Evolutionary conservation across 1,140 invertebrate genomes (phyloP).

Genomic region (Leptestheria dahalacensis): DNA sequence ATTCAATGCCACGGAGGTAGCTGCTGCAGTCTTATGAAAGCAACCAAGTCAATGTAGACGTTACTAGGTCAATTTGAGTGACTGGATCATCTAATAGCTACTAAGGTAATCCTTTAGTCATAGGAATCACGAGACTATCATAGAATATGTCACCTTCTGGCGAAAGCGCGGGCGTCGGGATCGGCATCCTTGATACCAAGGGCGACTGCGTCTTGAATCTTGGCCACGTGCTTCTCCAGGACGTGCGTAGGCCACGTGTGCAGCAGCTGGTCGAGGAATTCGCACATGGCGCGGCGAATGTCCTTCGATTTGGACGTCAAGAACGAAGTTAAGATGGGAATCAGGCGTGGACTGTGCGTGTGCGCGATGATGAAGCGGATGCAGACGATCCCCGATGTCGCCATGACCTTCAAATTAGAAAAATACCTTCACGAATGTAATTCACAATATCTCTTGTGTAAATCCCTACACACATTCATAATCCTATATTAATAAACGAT

Average conservation of each 20-base stretch:
- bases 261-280: constrained; percentile 69
- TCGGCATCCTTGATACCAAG: constrained; percentile 86
- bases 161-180: constrained; percentile 58
- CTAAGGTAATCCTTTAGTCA: too few species aligned
- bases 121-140: too few species aligned
- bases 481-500: too few species aligned
- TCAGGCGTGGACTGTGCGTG: constrained; percentile 64
- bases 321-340: constrained; percentile 71
- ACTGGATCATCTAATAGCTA: too few species aligned
- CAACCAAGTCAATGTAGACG: too few species aligned
- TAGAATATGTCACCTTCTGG: too few species aligned
- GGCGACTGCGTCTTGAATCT: constrained; percentile 69
- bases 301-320: constrained; percentile 73
- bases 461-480: too few species aligned
- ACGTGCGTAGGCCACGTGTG: constrained; percentile 66
- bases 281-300: constrained; percentile 63
- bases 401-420: constrained; percentile 66
- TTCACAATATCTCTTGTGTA: neutral
- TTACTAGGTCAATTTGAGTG: too few species aligned
- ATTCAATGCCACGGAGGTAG: too few species aligned
- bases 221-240: constrained; percentile 62
- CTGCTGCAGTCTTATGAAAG: too few species aligned
- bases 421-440: neutral
- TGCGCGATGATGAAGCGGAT: constrained; percentile 79
- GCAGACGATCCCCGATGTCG: constrained; percentile 70